Evolutionary conservation across 2,113 vertebrate species (phyloP), one percentile per base, ranked within the genome.

Genomic region (Micromys minutus): DNA sequence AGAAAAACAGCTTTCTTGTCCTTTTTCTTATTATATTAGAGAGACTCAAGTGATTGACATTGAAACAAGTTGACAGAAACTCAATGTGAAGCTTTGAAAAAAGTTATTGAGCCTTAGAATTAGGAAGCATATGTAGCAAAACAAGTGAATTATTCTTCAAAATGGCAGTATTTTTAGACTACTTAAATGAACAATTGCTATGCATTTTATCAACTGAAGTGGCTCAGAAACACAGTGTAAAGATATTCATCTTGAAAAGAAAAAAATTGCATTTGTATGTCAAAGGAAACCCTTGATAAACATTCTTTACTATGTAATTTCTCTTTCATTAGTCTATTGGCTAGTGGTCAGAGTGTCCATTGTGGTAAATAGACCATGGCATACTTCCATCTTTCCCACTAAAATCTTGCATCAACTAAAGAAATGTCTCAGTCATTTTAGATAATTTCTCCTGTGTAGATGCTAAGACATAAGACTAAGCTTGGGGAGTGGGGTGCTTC

Each of bases 1-100:
- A 91, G 69, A 42, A n/a, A 47, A 83, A 39, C 8, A 19, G 3
- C 5, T 45, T 88, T 55, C 13, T 13, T 76, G 13, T 10, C 0
- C 42, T 71, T 93, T 8, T 52, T 3, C 5, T 85, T 67, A 77
- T 89, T 83, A 16, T 89, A 90, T 59, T 26, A 87, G 71, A 80
- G 12, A 39, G 6, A 45, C 22, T 76, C 50, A 94, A 89, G 61
- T 55, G 47, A 91, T 19, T 91, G 72, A 94, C 89, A 72, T 11
- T 75, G 21, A 67, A 93, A n/a, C 39, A 89, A 45, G 9, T 22
- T 74, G 75, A 42, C 39, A 63, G 9, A 83, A 89, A 87, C 39
- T 77, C 29, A 57, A 11, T 36, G 13, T 72, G 26, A 36, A 96
- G 31, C 55, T 45, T 87, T 83, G 13, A 94, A 85, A 96, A 94